phyloP scores from a whole-genome alignment of 2,113 vertebrate genomes.

The Morone saxatilis region DNA sequence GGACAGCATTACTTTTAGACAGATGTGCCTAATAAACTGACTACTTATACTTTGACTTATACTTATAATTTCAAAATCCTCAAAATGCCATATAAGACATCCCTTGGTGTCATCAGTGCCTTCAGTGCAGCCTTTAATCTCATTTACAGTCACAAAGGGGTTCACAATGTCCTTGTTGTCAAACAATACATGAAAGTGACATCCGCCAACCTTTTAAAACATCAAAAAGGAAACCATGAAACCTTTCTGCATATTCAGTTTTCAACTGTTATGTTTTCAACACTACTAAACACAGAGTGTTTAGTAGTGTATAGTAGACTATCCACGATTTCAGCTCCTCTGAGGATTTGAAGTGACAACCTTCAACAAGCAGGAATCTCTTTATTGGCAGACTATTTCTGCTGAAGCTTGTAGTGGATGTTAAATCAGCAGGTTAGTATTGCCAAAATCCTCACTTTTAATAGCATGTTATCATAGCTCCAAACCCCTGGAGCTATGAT shows the following conservation, averaged over 20 bases:
- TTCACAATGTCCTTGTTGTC: background rate
- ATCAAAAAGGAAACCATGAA: conserved; percentile 2
- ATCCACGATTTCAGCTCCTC: background rate
- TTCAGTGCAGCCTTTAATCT: conserved; percentile 37
- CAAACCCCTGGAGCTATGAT: too few species aligned
- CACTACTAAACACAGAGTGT: background rate
- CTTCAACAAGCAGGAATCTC: background rate
- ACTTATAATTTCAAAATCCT: background rate
- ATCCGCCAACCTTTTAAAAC: background rate
- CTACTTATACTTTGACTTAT: too few species aligned
- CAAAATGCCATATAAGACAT: background rate
- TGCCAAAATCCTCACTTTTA: background rate
- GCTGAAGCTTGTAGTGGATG: background rate
- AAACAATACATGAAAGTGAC: conserved; percentile 29
- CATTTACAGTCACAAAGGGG: conserved; percentile 1
- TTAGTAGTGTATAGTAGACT: background rate
- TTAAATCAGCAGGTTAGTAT: background rate
- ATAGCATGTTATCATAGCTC: background rate
- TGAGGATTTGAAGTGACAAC: background rate
- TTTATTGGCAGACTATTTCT: background rate
- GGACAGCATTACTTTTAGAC: background rate
- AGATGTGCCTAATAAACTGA: background rate
- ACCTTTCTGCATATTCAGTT: background rate
- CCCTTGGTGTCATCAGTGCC: background rate
- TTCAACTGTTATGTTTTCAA: too few species aligned